phyloP scores from a whole-genome alignment of 2,888 invertebrate genomes.

The Hetaerina titia region DNA sequence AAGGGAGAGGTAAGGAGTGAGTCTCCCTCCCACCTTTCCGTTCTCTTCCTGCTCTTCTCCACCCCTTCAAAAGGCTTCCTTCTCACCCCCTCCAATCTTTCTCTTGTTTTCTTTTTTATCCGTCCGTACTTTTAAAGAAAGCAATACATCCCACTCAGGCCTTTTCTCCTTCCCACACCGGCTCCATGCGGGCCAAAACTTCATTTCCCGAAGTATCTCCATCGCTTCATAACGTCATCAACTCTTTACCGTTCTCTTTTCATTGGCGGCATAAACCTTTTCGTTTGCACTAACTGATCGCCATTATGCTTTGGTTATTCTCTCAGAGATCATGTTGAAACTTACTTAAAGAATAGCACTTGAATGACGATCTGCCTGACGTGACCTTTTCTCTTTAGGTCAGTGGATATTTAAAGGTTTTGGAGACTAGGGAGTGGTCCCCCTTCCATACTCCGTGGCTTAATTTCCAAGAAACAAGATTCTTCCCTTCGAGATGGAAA shows the following conservation, averaged over 20 bases:
- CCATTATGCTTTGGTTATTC: background rate
- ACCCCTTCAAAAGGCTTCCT: background rate
- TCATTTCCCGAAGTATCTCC: background rate
- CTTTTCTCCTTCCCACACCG: background rate
- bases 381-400: no score
- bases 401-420: no score
- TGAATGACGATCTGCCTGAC: no score
- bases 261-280: background rate
- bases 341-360: no score
- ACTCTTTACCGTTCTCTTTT: background rate
- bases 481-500: no score
- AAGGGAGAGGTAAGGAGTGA: background rate
- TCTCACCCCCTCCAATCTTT: background rate
- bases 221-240: background rate
- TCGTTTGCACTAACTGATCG: background rate
- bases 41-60: background rate
- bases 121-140: background rate
- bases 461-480: no score
- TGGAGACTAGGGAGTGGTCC: no score
- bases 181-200: background rate
- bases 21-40: conserved; percentile 11
- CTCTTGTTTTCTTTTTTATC: background rate
- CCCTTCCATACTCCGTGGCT: no score
- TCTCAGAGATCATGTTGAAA: background rate
- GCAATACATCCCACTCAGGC: background rate